A percentile compares a stretch with the other conserved stretches of the same genome.
phyloP scores from a whole-genome alignment of 2,888 invertebrate species.

The Eupithecia dodoneata region DNA sequence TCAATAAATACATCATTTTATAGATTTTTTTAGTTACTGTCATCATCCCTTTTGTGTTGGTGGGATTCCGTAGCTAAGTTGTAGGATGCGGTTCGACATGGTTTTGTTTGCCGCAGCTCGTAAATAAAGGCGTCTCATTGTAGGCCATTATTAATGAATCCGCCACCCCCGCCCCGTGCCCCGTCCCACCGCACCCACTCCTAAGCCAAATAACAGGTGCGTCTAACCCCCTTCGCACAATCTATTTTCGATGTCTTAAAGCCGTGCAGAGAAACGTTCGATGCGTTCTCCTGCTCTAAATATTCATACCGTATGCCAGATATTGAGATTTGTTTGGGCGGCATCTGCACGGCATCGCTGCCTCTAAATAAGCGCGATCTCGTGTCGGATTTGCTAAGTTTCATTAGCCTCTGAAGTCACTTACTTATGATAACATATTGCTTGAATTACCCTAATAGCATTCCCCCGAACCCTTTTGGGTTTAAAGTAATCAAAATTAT shows the following conservation, averaged over 20 bases:
- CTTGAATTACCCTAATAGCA: conserved; percentile 51
- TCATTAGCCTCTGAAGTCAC: conserved; percentile 77
- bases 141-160: conserved; percentile 83
- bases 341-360: conserved; percentile 79
- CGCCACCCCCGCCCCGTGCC: conserved; percentile 65
- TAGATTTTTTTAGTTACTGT: too few species aligned
- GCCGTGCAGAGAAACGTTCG: conserved; percentile 78
- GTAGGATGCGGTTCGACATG: conserved; percentile 70
- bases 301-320: conserved; percentile 82
- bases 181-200: conserved; percentile 65
- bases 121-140: conserved; percentile 83
- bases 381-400: conserved; percentile 74
- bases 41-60: conserved; percentile 22
- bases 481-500: conserved; percentile 8
- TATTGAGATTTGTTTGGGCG: conserved; percentile 82
- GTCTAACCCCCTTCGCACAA: conserved; percentile 84
- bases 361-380: conserved; percentile 75
- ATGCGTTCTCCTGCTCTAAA: conserved; percentile 80
- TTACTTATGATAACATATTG: conserved; percentile 74
- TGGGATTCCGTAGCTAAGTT: conserved; percentile 54
- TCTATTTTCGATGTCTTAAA: conserved; percentile 84
- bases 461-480: conserved; percentile 2
- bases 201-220: conserved; percentile 83
- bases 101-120: conserved; percentile 68
- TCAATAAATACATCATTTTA: too few species aligned